Base-by-base conservation (phyloP, 92 coral and sea anemone genomes). In the Epizoanthus scotinus region DNA sequence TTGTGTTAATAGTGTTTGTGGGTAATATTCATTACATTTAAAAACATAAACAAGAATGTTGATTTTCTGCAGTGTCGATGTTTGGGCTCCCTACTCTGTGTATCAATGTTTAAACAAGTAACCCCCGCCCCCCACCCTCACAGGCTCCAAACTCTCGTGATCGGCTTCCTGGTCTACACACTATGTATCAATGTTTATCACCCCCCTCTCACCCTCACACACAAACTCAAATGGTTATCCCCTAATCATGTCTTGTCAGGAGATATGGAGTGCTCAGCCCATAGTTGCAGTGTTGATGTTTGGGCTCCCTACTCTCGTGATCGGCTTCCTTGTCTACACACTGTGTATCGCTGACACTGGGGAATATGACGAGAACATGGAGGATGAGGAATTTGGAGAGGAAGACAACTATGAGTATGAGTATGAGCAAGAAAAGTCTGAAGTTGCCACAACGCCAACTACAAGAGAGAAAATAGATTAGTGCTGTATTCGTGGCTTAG, bases 191-290 rank as follows among this genome's bases (percentile, higher is more conserved):
- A 2, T 34, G 40, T 0, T 34, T 34, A 34, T 34, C 40, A 34
- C 40, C 6, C 40, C 40, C 40, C 40, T n/a, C n/a, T n/a, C 40
- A 34, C 34, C 29, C 40, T 5, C 18, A 20, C 36, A 18, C 24
- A 36, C 72, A 3, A 0, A 15, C 28, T 15, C 22, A 42, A 26
- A 54, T 53, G 20, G 19, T 74, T 17, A 25, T 8, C 8, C 31
- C 18, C 29, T 25, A 15, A 9, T 31, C 20, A 25, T 22, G 50
- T 47, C 52, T 27, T 56, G 62, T 63, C 42, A 95, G 99, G 98
- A 95, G 73, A 90, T 95, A 79, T 95, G 99, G 99, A 87, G 90
- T 17, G 67, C 93, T 25, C 97, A 94, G 65, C 99, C 99, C 34
- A 78, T 95, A 42, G 90, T 90, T 56, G 98, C 99, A 14, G 57